A percentile compares a stretch with the other conserved stretches of the same genome.
Conservation (phyloP, 2,113 vertebrate species). For the Solea solea region DNA sequence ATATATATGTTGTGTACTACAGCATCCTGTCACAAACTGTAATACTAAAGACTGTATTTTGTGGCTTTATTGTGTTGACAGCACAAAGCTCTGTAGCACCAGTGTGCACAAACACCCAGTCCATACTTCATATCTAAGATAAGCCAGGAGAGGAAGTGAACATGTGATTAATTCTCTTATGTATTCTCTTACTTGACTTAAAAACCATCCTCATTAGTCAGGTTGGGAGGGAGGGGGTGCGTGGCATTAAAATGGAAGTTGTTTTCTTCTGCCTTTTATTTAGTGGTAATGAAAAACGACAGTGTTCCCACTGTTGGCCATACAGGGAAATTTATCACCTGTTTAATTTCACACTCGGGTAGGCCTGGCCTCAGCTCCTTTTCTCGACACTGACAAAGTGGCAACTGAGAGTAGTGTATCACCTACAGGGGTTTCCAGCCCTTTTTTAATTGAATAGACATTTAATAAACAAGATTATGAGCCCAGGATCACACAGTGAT, state of each 20-base stretch:
- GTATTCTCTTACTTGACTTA: constrained; percentile 56
- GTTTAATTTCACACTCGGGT: constrained; percentile 86
- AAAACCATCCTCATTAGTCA: constrained; percentile 81
- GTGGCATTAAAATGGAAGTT: constrained; percentile 74
- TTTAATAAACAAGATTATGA: constrained; percentile 78
- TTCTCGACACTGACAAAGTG: constrained; percentile 78
- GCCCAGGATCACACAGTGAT: constrained; percentile 48
- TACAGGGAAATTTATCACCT: constrained; percentile 80
- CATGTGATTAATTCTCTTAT: constrained; percentile 69
- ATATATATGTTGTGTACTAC: constrained; percentile 35
- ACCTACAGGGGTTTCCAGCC: constrained; percentile 44
- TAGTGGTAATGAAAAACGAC: constrained; percentile 83
- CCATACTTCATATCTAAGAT: constrained; percentile 62
- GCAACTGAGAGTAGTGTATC: constrained; percentile 68
- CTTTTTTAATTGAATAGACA: constrained; percentile 76
- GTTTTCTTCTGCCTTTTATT: constrained; percentile 78
- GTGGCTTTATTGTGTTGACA: constrained; percentile 41
- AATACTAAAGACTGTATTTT: constrained; percentile 31
- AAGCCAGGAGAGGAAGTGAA: constrained; percentile 55
- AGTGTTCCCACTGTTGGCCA: constrained; percentile 68
- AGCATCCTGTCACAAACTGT: constrained; percentile 30
- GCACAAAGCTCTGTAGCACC: constrained; percentile 45
- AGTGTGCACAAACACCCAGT: constrained; percentile 4
- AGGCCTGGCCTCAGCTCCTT: constrained; percentile 71
- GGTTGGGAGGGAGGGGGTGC: constrained; percentile 20